A percentile compares a stretch with the other conserved stretches of the same genome.
Evolutionary conservation across 2,888 invertebrate species (phyloP).

Genomic region (Drosophila macrothrix): DNA sequence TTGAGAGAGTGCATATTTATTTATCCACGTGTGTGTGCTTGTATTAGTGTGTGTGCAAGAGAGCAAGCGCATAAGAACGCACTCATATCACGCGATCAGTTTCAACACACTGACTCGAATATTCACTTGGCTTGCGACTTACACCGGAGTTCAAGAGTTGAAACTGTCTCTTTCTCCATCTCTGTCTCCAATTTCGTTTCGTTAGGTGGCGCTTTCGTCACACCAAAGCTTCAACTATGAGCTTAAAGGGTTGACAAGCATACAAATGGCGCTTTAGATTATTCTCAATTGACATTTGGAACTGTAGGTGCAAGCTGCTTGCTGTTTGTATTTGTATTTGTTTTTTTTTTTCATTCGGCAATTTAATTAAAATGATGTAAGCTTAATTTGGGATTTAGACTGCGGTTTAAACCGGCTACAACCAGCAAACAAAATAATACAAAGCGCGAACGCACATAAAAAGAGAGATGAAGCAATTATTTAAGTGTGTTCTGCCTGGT

Average conservation of each 20-base stretch:
- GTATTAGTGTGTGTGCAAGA: constrained; percentile 6
- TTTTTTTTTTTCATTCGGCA: constrained; percentile 24
- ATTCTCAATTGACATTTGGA: constrained; percentile 30
- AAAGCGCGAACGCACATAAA: constrained; percentile 23
- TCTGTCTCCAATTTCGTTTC: constrained; percentile 10
- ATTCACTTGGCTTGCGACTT: constrained; percentile 40
- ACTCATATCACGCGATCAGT: constrained; percentile 58
- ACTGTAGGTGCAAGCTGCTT: constrained; percentile 14
- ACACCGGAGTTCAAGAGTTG: constrained; percentile 67
- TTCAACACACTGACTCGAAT: constrained; percentile 34
- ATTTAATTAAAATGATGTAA: constrained; percentile 65
- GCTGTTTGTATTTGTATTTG: constrained; percentile 1
- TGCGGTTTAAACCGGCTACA: constrained; percentile 67
- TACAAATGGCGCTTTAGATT: constrained; percentile 23
- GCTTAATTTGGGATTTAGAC: constrained; percentile 37
- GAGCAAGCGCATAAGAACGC: constrained; percentile 12
- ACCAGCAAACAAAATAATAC: constrained; percentile 40
- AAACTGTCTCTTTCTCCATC: constrained; percentile 10
- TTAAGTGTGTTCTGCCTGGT: constrained; percentile 40
- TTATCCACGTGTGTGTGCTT: constrained; percentile 31
- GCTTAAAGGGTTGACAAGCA: constrained; percentile 42
- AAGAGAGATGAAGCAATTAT: constrained; percentile 61
- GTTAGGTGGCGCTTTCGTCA: constrained; percentile 51
- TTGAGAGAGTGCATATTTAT: constrained; percentile 21
- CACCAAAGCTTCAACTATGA: constrained; percentile 40